Evolutionary conservation across 1,140 invertebrate genomes (phyloP).

Genomic region (Patella vulgata): DNA sequence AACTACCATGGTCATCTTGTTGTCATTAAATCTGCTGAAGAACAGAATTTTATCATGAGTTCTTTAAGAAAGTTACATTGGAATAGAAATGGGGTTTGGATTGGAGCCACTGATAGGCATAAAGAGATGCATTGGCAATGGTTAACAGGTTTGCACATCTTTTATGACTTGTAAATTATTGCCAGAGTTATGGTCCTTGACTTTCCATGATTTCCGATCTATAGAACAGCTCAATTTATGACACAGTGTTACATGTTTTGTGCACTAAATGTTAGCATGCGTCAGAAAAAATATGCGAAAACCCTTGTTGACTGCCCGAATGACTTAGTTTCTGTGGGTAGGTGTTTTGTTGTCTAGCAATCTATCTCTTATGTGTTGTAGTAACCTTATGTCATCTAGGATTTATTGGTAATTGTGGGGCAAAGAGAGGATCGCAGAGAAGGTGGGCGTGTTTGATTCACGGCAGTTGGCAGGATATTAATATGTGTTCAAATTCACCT

Average conservation of each 20-base stretch:
- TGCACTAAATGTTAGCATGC: too few species aligned
- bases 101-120: constrained; percentile 37
- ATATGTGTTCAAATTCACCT: too few species aligned
- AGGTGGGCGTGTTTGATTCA: too few species aligned
- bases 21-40: constrained; percentile 21
- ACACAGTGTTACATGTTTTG: neutral
- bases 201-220: neutral
- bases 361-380: neutral
- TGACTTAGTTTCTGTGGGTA: too few species aligned
- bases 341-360: too few species aligned
- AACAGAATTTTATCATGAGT: constrained; percentile 36
- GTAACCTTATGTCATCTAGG: neutral
- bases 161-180: neutral
- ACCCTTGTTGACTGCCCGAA: too few species aligned
- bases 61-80: constrained; percentile 26
- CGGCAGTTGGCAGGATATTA: too few species aligned
- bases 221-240: neutral
- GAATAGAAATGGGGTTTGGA: constrained; percentile 41
- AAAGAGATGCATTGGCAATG: constrained; percentile 45
- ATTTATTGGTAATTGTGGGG: neutral
- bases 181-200: neutral
- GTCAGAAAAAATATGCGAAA: too few species aligned
- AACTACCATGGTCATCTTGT: constrained; percentile 33
- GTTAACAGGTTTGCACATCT: constrained; percentile 35
- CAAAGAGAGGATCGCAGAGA: neutral